phyloP scores from a whole-genome alignment of 2,113 vertebrate species.

The Vicugna pacos region DNA sequence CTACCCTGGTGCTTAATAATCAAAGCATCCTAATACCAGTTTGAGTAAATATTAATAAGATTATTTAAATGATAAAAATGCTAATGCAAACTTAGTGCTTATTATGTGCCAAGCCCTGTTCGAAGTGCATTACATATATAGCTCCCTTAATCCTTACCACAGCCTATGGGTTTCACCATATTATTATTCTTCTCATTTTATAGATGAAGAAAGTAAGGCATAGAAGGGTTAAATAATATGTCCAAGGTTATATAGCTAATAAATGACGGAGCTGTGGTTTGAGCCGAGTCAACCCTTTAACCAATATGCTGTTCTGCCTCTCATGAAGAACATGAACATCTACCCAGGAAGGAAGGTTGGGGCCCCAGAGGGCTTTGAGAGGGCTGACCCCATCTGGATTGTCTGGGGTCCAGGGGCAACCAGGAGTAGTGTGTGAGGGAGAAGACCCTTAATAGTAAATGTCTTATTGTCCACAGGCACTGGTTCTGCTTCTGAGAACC shows the following conservation, averaged over 20 bases:
- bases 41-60: slow-evolving; percentile 83
- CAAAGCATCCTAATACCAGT: slow-evolving; percentile 79
- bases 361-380: neutral
- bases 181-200: neutral
- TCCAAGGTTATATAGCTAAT: neutral
- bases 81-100: neutral
- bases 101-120: neutral
- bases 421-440: neutral
- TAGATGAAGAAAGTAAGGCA: neutral
- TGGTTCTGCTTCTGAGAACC: neutral
- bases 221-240: neutral
- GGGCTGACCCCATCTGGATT: neutral
- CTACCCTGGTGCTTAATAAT: slow-evolving; percentile 74
- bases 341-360: neutral
- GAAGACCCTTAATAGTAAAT: neutral
- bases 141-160: neutral
- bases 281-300: neutral
- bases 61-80: slow-evolving; percentile 80
- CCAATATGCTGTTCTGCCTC: neutral
- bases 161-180: neutral
- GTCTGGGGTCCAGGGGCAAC: neutral
- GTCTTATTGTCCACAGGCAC: neutral
- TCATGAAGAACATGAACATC: neutral
- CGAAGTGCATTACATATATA: neutral
- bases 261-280: neutral